Evolutionary conservation across 2,888 invertebrate genomes (phyloP).

Genomic region (Polydrusus pterygomalis): DNA sequence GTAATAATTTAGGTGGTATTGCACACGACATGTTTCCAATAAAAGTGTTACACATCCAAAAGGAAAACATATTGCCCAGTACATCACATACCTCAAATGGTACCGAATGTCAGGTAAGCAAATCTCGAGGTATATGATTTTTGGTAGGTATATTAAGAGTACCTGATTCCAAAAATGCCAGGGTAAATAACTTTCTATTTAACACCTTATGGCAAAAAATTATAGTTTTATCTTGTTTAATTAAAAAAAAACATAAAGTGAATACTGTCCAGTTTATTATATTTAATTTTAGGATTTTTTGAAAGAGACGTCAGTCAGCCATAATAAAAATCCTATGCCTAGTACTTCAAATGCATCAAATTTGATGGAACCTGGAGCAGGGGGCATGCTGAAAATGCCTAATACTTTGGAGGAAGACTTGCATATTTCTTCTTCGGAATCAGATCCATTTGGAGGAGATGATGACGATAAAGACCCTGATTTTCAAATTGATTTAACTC

Average conservation of each 20-base stretch:
- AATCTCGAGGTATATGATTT: not conserved
- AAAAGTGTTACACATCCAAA: not conserved
- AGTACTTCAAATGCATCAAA: conserved; percentile 1
- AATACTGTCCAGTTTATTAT: not conserved
- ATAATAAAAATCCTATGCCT: conserved; percentile 1
- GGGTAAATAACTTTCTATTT: not conserved
- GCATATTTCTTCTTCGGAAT: conserved; percentile 21
- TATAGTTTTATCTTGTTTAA: not conserved
- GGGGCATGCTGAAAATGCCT: not conserved
- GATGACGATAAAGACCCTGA: conserved; percentile 30
- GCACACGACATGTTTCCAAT: no score
- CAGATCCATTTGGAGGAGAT: conserved; percentile 35
- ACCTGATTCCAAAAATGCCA: conserved; percentile 2
- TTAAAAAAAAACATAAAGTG: not conserved
- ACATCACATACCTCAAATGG: not conserved
- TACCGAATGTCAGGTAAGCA: not conserved
- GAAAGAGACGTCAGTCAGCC: not conserved
- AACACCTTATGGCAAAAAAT: conserved; percentile 5
- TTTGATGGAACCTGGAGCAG: not conserved
- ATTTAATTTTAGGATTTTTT: conserved; percentile 2
- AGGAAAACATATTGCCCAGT: not conserved
- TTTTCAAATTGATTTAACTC: conserved; percentile 7
- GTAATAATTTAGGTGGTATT: no score
- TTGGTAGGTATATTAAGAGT: not conserved
- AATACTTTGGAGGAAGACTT: conserved; percentile 12